Percentiles rank a stretch among this genome's conserved stretches.
phyloP scores from a whole-genome alignment of 2,888 invertebrate species.

The Drosophila picticornis region DNA sequence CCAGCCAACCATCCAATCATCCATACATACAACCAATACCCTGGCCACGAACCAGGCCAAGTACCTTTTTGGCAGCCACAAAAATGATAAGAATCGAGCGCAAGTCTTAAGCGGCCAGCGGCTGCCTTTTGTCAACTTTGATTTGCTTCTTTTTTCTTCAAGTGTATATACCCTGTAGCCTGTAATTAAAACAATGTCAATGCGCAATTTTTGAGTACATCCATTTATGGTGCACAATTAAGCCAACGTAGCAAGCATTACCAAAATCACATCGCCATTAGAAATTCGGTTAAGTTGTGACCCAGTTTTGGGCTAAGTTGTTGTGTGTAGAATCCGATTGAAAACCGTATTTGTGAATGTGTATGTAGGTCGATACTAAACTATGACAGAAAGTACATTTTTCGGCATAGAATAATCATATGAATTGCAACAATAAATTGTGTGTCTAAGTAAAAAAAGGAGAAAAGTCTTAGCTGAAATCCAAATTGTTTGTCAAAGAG shows the following conservation, averaged over 20 bases:
- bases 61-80: constrained; percentile 24
- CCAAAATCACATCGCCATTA: not conserved
- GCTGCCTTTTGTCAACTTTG: constrained; percentile 34
- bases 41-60: constrained; percentile 19
- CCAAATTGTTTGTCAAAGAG: not conserved
- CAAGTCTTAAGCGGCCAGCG: constrained; percentile 20
- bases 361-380: not conserved
- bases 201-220: not conserved
- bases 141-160: constrained; percentile 9
- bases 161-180: constrained; percentile 8
- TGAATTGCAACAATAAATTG: not conserved
- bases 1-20: constrained; percentile 7
- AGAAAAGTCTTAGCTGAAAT: not conserved
- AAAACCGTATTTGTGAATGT: not conserved
- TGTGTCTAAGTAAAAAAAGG: not conserved
- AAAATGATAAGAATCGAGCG: constrained; percentile 14
- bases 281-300: not conserved
- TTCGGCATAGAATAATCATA: not conserved
- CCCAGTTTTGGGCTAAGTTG: not conserved
- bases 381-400: too few relatives aligned
- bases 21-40: not conserved
- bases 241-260: not conserved
- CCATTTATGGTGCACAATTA: not conserved
- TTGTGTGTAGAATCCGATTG: not conserved
- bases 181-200: not conserved